phyloP scores from a whole-genome alignment of 2,888 invertebrate species.

The Drosophila picticornis region DNA sequence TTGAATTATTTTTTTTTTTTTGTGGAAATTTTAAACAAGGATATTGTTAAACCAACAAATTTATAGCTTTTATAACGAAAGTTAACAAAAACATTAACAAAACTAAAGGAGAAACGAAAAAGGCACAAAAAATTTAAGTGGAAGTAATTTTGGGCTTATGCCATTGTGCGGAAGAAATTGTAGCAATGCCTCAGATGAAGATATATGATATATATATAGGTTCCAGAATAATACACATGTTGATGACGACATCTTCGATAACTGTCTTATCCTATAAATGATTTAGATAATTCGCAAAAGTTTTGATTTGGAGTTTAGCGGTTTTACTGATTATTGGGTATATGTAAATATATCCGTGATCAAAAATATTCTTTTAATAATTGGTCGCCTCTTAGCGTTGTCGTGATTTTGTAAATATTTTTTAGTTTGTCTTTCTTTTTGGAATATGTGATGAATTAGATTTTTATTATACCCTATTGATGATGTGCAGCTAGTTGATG shows the following conservation, averaged over 20 bases:
- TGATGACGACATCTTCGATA: not conserved
- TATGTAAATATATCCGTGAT: not conserved
- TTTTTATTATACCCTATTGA: not conserved
- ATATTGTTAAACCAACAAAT: constrained; percentile 82
- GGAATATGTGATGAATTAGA: not conserved
- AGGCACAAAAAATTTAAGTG: constrained; percentile 58
- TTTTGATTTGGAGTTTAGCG: not conserved
- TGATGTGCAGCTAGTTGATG: not conserved
- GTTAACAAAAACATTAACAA: constrained; percentile 60
- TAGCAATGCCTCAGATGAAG: constrained; percentile 5
- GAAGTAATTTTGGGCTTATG: constrained; percentile 4
- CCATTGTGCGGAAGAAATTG: constrained; percentile 17
- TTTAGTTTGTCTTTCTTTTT: not conserved
- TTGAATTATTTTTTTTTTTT: constrained; percentile 21
- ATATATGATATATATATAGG: not conserved
- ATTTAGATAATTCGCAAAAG: not conserved
- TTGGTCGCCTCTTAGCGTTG: fast-evolving
- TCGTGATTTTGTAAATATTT: not conserved
- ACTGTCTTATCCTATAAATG: not conserved
- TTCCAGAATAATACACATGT: constrained; percentile 4
- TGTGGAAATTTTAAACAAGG: constrained; percentile 67
- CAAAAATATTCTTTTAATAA: not conserved
- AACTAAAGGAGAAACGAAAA: constrained; percentile 58
- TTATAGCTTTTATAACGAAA: constrained; percentile 69
- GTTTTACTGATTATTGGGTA: not conserved